Percentiles rank a stretch among this genome's conserved stretches.
These are phyloP conservation scores for Phragmatobia fuliginosa DNA, from an alignment of 2,888 invertebrate genomes.

Conservation along the genomic window DNA sequence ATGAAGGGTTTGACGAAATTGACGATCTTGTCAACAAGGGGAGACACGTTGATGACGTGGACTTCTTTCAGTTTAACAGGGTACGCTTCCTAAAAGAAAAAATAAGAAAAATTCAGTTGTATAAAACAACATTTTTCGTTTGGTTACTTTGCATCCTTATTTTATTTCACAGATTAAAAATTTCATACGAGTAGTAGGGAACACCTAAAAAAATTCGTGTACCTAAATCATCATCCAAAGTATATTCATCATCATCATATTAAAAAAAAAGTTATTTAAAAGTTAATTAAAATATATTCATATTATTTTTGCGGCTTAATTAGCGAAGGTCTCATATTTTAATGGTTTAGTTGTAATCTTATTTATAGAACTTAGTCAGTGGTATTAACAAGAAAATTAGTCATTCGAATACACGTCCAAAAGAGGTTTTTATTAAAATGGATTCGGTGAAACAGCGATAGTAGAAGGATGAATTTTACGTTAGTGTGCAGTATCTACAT, in stretches of 20 bases:
- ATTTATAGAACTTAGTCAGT: background rate
- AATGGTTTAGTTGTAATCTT: background rate
- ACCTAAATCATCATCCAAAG: no score
- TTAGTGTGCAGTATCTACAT: background rate
- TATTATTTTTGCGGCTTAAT: background rate
- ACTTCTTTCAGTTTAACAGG: slow-evolving; percentile 95
- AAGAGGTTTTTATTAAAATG: background rate
- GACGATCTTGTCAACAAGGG: slow-evolving; percentile 93
- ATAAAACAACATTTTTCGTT: no score
- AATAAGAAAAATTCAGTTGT: no score
- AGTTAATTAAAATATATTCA: background rate
- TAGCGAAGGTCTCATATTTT: background rate
- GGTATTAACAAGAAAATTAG: background rate
- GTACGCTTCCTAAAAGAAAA: slow-evolving; percentile 90
- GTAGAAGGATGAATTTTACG: background rate
- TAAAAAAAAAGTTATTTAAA: no score
- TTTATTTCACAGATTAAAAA: no score
- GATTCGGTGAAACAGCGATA: background rate
- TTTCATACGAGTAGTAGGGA: no score
- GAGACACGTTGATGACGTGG: slow-evolving; percentile 94
- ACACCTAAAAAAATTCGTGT: no score
- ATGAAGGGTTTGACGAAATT: slow-evolving; percentile 95
- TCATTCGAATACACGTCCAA: background rate
- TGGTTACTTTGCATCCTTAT: no score
- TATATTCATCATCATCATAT: no score